Conservation (phyloP, 1,140 invertebrate genomes). For the Bilobella aurantiaca region DNA sequence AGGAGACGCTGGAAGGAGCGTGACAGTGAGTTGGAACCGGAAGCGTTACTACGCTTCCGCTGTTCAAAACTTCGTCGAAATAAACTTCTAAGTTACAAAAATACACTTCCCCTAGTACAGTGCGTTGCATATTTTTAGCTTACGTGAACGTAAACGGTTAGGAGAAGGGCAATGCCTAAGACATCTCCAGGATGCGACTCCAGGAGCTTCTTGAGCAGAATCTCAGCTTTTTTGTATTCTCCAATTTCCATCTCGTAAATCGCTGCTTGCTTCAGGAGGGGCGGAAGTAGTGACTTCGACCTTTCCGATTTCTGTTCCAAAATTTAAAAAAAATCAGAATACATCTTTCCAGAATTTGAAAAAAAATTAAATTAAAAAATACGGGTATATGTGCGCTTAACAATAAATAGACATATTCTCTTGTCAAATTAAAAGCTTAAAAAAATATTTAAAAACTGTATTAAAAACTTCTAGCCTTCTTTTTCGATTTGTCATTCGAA, state of each 20-base stretch:
- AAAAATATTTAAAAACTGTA: too few species aligned
- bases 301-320: background rate
- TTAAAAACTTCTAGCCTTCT: too few species aligned
- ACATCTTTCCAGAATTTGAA: background rate
- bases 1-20: too few species aligned
- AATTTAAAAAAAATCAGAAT: constrained; percentile 2
- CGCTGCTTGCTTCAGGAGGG: background rate
- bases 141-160: background rate
- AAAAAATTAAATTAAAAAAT: background rate
- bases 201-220: background rate
- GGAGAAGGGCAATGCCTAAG: background rate
- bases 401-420: too few species aligned
- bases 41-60: too few species aligned
- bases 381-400: too few species aligned
- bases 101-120: constrained; percentile 44
- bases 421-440: too few species aligned
- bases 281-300: background rate
- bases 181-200: background rate
- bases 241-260: background rate
- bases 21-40: too few species aligned
- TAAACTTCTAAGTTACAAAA: constrained; percentile 36
- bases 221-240: background rate
- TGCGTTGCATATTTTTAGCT: background rate
- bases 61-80: too few species aligned
- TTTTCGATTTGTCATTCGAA: too few species aligned